phyloP scores from a whole-genome alignment of 2,113 vertebrate genomes.

The Pelvicachromis taeniatus region DNA sequence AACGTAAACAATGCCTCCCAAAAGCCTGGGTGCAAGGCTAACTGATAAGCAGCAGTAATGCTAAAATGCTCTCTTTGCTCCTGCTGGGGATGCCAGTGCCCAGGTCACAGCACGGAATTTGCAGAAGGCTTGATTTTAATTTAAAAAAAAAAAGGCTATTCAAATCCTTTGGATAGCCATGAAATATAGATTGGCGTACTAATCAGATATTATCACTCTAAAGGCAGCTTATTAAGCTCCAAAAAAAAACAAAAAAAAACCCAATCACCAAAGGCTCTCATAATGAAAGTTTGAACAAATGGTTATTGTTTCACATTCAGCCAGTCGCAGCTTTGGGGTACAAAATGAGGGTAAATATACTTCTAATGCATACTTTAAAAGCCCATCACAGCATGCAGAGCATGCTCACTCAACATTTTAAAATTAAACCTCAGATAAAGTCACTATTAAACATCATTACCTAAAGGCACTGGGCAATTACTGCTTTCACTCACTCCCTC shows the following conservation, averaged over 20 bases:
- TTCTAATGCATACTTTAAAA: neutral
- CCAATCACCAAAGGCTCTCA: neutral
- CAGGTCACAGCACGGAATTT: slow-evolving; percentile 31
- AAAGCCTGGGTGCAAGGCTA: neutral
- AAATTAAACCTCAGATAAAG: slow-evolving; percentile 27
- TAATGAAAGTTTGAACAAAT: neutral
- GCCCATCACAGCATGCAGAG: slow-evolving; percentile 10
- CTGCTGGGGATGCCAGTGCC: neutral
- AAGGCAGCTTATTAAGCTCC: neutral
- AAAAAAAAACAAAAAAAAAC: neutral
- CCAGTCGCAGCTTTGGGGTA: neutral
- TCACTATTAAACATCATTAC: slow-evolving; percentile 30
- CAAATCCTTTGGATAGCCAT: slow-evolving; percentile 26
- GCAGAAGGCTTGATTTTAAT: slow-evolving; percentile 22
- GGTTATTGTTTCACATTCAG: slow-evolving; percentile 25
- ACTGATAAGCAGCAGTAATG: slow-evolving; percentile 11
- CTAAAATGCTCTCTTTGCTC: slow-evolving; percentile 5
- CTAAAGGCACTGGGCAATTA: slow-evolving; percentile 32
- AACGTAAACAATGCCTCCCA: slow-evolving; percentile 9
- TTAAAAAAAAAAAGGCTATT: slow-evolving; percentile 6
- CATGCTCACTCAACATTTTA: slow-evolving; percentile 31
- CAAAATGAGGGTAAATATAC: neutral
- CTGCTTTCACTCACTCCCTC: slow-evolving; percentile 29
- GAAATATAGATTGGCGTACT: slow-evolving; percentile 12
- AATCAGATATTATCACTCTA: slow-evolving; percentile 20